Base-by-base conservation (phyloP, 2,888 invertebrate species). In the Brachypalpus laphriformis region DNA sequence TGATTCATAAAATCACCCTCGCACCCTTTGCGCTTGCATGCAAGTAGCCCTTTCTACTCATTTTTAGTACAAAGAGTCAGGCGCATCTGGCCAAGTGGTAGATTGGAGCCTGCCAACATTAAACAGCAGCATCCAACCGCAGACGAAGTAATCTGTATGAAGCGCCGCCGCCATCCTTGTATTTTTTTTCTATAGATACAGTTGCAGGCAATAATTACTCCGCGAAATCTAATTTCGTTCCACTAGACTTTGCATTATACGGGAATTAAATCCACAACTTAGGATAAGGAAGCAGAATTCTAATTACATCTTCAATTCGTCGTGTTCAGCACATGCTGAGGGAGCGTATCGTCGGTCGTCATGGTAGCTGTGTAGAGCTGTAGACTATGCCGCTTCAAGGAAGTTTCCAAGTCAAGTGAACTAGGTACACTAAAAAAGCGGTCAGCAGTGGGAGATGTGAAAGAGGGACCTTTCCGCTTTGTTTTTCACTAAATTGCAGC, bases 141-240 rank as follows among this genome's bases (percentile, higher is more conserved):
- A 77, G 82, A 71, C 77, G 45, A 34, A 40, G 18, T 59, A 70
- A 81, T 78, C 34, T n/a, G 59, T 18, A 28, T 11, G 34, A 61
- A 61, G 57, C 76, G 66, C 66, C 74, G 18, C 66, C 42, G 22
- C 14, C 49, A n/a, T 31, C 54, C 11, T n/a, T 45, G 0, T 16
- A 16, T 71, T 31, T 56, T 77, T 71, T 9, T 40, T 31, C 7
- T 16, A 31, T 18, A 28, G 4, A 31, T 47, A 22, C 63, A 34
- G 45, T 68, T 14, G 56, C 57, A 47, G 56, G 57, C 57, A 63
- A 70, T 85, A 85, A 85, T 81, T 85, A 81, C 71, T 59, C 81
- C 71, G 81, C 81, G 81, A 85, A 85, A 85, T 85, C 85, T 85
- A 85, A 85, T 85, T 85, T 85, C 66, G 85, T 71, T 81, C 54